Evolutionary conservation across 2,113 vertebrate species (phyloP).

Genomic region (Chamaetylas fuelleborni): DNA sequence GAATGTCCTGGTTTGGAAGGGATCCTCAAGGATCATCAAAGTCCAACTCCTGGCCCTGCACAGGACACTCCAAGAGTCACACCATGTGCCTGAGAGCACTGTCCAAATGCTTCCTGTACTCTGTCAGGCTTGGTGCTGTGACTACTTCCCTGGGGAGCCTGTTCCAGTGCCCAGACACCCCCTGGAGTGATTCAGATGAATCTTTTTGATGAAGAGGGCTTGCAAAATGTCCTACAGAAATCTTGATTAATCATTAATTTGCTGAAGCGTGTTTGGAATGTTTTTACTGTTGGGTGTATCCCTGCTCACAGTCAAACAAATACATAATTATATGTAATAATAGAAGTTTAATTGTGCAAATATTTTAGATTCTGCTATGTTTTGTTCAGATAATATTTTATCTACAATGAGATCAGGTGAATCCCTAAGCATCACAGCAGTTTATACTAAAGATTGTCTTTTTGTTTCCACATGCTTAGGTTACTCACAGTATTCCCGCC

Average conservation of each 20-base stretch:
- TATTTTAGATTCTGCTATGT: not conserved
- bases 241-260: not conserved
- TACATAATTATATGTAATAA: not conserved
- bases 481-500: conserved; percentile 84
- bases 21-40: not conserved
- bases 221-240: not conserved
- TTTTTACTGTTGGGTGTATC: not conserved
- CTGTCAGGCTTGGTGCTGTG: not conserved
- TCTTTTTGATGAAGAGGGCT: not conserved
- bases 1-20: not conserved
- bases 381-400: not conserved
- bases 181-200: not conserved
- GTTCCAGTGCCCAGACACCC: not conserved
- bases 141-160: not conserved
- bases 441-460: not conserved
- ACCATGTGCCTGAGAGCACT: not conserved
- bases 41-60: not conserved
- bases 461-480: conserved; percentile 64
- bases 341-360: not conserved
- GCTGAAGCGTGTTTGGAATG: not conserved
- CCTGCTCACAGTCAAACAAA: not conserved
- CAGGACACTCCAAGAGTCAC: not conserved
- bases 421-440: not conserved
- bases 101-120: not conserved
- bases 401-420: not conserved